Evolutionary conservation across 2,888 invertebrate genomes (phyloP), one percentile per base, ranked within the genome.

Genomic region (Sylvicola fuscatus): DNA sequence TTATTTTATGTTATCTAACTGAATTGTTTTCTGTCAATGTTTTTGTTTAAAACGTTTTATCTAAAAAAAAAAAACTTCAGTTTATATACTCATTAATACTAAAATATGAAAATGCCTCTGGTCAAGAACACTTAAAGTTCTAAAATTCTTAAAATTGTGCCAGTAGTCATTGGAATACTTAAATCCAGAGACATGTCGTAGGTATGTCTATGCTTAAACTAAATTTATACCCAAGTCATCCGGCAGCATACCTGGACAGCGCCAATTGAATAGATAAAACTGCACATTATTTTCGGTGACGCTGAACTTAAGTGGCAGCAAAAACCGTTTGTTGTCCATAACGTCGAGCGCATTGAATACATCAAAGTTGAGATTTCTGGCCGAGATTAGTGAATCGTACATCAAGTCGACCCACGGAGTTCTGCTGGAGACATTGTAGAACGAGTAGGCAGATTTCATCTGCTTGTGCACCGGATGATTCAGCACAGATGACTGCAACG

Each of bases 201-300:
- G n/a, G n/a, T n/a, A n/a, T n/a, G n/a, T n/a, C n/a, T n/a, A n/a
- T n/a, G n/a, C n/a, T 36, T 58, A 59, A 53, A 59, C 82, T 48
- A 84, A 65, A 49, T 83, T 83, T 51, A 84, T 66, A 43, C 82
- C 83, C 54, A 83, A 76, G 58, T 87, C 80, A 50, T 79, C 72
- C 32, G 97, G 81, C 43, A 72, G 64, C 78, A 98, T 90, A 47
- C 77, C 70, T 29, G 97, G 92, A 65, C 97, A 98, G 58, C 86
- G 78, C 98, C 98, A 99, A 59, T 99, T 99, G 63, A 95, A 99
- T 51, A 99, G 66, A 65, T 99, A 99, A 66, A 98, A 99, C 65
- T 99, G 97, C 48, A 99, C 70, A 64, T 97, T 93, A 35, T 98
- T 98, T 67, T 99, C 98, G 37, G 98, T 98, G 45, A 95, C 87